A percentile compares a stretch with the other conserved stretches of the same genome.
phyloP scores from a whole-genome alignment of 2,888 invertebrate species.

The Ernsta delagoae region DNA sequence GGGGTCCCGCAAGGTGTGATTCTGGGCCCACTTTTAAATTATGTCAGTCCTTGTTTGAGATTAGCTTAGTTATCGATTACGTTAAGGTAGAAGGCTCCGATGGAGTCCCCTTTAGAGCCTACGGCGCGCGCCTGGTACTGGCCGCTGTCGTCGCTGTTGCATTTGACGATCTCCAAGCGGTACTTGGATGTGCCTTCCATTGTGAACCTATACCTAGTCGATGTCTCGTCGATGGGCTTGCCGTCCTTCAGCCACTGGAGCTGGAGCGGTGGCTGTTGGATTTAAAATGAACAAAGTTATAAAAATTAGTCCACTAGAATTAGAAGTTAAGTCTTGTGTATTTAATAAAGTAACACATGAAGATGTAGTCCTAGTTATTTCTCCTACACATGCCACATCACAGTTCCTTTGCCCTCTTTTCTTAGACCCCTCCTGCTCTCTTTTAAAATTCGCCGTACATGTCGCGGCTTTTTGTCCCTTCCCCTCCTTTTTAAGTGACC shows the following conservation, averaged over 20 bases:
- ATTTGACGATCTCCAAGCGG: conserved; percentile 90
- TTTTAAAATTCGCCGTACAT: too few relatives aligned
- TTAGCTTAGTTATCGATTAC: conserved; percentile 81
- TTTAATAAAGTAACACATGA: too few relatives aligned
- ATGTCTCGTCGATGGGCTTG: conserved; percentile 92
- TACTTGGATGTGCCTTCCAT: conserved; percentile 93
- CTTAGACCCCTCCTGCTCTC: too few relatives aligned
- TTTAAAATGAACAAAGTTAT: background rate
- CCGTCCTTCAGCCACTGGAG: conserved; percentile 96
- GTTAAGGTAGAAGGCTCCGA: conserved; percentile 94
- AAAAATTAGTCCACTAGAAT: too few relatives aligned
- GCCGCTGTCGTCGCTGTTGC: conserved; percentile 91
- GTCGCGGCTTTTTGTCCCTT: too few relatives aligned
- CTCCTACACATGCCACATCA: too few relatives aligned
- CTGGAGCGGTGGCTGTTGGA: conserved; percentile 84
- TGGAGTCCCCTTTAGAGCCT: conserved; percentile 93
- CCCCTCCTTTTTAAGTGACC: too few relatives aligned
- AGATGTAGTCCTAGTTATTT: too few relatives aligned
- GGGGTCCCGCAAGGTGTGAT: conserved; percentile 59
- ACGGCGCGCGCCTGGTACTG: conserved; percentile 95
- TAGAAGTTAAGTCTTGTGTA: too few relatives aligned
- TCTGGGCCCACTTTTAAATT: conserved; percentile 57
- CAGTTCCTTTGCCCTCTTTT: too few relatives aligned
- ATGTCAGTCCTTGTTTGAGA: conserved; percentile 58
- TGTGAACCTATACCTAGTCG: conserved; percentile 91